Percentiles rank a stretch among this genome's conserved stretches.
Evolutionary conservation across 2,113 vertebrate genomes (phyloP).

Genomic region (Carassius gibelio): DNA sequence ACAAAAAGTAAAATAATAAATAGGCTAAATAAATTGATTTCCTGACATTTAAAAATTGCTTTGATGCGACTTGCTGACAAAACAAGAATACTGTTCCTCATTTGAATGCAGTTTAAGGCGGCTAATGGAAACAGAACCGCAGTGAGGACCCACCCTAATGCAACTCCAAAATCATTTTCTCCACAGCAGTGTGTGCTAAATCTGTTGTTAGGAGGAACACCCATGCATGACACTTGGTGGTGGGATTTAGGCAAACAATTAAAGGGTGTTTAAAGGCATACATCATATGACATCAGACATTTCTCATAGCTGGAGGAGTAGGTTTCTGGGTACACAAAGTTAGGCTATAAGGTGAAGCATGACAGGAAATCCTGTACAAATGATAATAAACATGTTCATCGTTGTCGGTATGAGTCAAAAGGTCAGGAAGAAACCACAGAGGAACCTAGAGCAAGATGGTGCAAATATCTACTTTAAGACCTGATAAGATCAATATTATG

Average conservation of each 20-base stretch:
- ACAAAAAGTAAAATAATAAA: not conserved
- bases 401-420: not conserved
- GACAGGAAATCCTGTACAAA: not conserved
- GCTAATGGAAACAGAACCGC: not conserved
- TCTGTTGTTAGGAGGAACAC: slow-evolving; percentile 1
- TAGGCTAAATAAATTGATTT: not conserved
- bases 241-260: not conserved
- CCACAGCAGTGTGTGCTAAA: not conserved
- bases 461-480: not conserved
- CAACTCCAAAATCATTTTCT: not conserved
- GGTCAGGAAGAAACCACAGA: not conserved
- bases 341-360: not conserved
- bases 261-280: not conserved
- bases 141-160: not conserved
- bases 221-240: not conserved
- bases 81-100: not conserved
- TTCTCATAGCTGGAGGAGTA: not conserved
- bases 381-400: not conserved
- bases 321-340: not conserved
- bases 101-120: not conserved
- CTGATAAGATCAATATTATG: not conserved
- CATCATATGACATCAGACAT: not conserved
- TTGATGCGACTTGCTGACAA: not conserved
- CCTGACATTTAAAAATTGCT: not conserved
- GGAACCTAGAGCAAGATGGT: not conserved